Base-by-base conservation (phyloP, 2,888 invertebrate genomes). In the Schizaphis graminum region DNA sequence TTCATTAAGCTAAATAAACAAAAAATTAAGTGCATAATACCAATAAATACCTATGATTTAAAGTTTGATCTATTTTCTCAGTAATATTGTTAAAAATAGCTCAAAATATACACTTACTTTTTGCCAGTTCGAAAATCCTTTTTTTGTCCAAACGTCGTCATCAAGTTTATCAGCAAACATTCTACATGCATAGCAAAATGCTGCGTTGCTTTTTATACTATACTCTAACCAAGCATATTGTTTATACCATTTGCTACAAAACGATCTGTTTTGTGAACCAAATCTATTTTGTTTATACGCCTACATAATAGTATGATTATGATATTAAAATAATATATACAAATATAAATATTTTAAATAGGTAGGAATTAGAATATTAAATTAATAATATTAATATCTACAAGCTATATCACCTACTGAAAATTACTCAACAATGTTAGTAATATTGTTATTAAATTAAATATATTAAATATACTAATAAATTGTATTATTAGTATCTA, bases 201-300 rank as follows among this genome's bases (percentile, higher is more conserved):
- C 87, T 49, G 87, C 49, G 21, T 87, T 87, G 87, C 49, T 53
- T 87, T n/a, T n/a, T 2, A 87, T 87, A 87, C 53, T 87, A 53
- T 87, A 87, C 49, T 87, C 49, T 53, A 87, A 87, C 87, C 87
- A 87, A 87, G n/a, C 53, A 87, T 87, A 87, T 87, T 87, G 87
- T 87, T 87, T 87, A 87, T 87, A 87, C 28, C 28, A 87, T 53
- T 87, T 3, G n/a, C 87, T 87, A 87, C 87, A n/a, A 87, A 87
- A 87, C 7, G 87, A 87, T 87, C 87, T 87, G 87, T 87, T 87
- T 87, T 87, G 49, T n/a, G n/a, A 87, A 87, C 87, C 87, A 87
- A 87, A 87, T 87, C 53, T 53, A 87, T n/a, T 87, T 87, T n/a
- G 87, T n/a, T 87, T 87, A 87, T 87, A 87, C 11, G 53, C 21